phyloP scores from a whole-genome alignment of 2,888 invertebrate species.

The Amblyjoppa fuscipennis region DNA sequence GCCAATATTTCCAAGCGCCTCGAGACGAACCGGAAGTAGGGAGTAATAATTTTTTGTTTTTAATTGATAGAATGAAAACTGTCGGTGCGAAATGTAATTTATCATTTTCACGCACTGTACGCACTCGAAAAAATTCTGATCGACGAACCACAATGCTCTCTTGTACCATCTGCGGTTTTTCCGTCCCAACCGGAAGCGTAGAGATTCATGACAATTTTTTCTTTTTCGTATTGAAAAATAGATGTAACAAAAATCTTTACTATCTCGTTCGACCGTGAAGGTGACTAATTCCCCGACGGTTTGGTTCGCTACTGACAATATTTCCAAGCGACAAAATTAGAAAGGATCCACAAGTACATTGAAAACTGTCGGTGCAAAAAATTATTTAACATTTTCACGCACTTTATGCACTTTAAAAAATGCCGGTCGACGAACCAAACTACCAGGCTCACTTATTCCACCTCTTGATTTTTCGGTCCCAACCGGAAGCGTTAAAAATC shows the following conservation, averaged over 20 bases:
- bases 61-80: too few relatives aligned
- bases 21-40: neutral
- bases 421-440: neutral
- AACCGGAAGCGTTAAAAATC: neutral
- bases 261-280: neutral
- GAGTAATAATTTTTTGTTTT: neutral
- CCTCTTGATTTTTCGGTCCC: neutral
- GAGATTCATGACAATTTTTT: too few relatives aligned
- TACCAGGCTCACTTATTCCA: constrained; percentile 21
- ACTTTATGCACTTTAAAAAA: neutral
- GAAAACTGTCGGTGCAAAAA: neutral
- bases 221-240: too few relatives aligned
- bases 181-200: neutral
- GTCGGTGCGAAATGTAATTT: neutral
- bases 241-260: too few relatives aligned
- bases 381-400: neutral
- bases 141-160: neutral
- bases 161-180: neutral
- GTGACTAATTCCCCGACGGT: too few relatives aligned
- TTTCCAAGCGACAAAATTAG: too few relatives aligned
- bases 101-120: neutral
- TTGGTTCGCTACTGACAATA: too few relatives aligned
- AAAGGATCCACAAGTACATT: too few relatives aligned
- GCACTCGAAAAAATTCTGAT: neutral
- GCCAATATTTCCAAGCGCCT: too few relatives aligned